Conservation (phyloP, 2,113 vertebrate genomes). For the Grus americana region DNA sequence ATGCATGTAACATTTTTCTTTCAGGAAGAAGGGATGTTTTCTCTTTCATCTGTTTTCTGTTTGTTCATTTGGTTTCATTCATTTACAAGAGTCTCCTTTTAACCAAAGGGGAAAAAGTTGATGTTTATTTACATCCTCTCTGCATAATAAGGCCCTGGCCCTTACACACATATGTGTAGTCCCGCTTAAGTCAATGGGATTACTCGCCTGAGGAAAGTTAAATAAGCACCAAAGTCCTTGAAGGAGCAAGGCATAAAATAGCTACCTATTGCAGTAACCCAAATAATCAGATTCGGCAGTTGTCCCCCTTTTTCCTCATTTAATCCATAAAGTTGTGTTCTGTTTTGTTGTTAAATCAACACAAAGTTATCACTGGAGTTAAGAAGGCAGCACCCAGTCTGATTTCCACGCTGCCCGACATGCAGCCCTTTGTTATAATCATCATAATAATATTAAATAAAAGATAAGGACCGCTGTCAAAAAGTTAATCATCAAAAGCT, state of each 20-base stretch:
- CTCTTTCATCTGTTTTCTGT: slow-evolving; percentile 38
- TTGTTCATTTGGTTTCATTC: slow-evolving; percentile 19
- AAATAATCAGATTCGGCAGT: background rate
- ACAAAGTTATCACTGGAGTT: background rate
- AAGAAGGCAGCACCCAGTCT: slow-evolving; percentile 28
- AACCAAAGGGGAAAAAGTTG: background rate
- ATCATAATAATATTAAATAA: slow-evolving; percentile 15
- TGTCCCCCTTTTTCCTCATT: background rate
- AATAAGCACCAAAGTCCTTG: background rate
- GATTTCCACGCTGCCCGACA: background rate
- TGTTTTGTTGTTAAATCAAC: background rate
- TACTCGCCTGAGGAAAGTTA: background rate
- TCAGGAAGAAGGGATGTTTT: slow-evolving; percentile 3
- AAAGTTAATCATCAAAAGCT: slow-evolving; percentile 13
- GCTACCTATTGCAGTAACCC: background rate
- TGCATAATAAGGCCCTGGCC: background rate
- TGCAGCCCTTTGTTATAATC: background rate
- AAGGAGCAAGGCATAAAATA: background rate
- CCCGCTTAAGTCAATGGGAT: slow-evolving; percentile 22
- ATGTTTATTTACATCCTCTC: background rate
- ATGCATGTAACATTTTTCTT: slow-evolving; percentile 59
- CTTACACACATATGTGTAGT: background rate
- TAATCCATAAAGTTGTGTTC: background rate
- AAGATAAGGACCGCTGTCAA: slow-evolving; percentile 21
- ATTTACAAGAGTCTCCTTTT: slow-evolving; percentile 11